A percentile compares a stretch with the other conserved stretches of the same genome.
Conservation (phyloP, 1,140 invertebrate genomes). For the Ephestia elutella region DNA sequence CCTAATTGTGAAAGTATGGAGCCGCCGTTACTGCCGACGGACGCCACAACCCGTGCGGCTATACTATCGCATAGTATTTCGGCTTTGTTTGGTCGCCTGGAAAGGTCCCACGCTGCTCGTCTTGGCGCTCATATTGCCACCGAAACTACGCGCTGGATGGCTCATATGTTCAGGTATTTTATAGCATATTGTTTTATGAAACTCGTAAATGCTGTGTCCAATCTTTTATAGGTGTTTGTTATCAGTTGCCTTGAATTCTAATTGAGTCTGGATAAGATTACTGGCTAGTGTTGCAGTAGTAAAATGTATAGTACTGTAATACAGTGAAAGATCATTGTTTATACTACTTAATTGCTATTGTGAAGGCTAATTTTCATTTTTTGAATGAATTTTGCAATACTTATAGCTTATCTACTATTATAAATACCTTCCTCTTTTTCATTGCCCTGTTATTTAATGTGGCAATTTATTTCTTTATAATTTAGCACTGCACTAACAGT, state of each 20-base stretch:
- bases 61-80: constrained; percentile 84
- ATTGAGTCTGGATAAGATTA: constrained; percentile 29
- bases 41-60: constrained; percentile 78
- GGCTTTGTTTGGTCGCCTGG: constrained; percentile 82
- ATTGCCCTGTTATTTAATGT: no score
- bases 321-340: no score
- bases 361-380: no score
- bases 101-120: constrained; percentile 80
- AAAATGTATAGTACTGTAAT: not conserved
- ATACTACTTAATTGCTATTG: no score
- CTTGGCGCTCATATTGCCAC: constrained; percentile 82
- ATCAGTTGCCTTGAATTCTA: constrained; percentile 29
- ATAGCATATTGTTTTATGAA: constrained; percentile 1
- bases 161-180: constrained; percentile 83
- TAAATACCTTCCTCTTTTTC: no score
- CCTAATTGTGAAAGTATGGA: constrained; percentile 57
- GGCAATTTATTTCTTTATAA: no score
- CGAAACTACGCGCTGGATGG: constrained; percentile 86
- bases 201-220: not conserved
- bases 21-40: constrained; percentile 55
- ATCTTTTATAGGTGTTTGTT: constrained; percentile 15
- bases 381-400: no score
- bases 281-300: not conserved
- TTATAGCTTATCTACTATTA: no score
- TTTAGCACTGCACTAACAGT: no score